Conservation (phyloP, 2,797 vertebrate species). For the Acestrorhynchus altus region DNA sequence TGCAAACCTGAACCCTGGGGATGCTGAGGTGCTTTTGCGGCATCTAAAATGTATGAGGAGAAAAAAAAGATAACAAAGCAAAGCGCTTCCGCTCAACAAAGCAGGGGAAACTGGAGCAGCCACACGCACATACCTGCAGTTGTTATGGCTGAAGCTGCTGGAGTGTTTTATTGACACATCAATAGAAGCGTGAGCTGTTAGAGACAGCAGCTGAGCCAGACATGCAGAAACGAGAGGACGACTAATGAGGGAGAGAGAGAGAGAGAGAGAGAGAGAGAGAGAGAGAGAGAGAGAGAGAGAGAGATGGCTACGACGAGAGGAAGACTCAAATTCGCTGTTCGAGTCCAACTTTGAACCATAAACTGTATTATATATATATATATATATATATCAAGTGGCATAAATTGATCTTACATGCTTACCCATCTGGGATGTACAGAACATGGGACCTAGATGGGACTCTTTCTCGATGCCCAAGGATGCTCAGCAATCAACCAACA, state of each 20-base stretch:
- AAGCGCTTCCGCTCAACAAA: background rate
- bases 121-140: slow-evolving; percentile 4
- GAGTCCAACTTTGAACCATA: too few relatives aligned
- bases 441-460: too few relatives aligned
- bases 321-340: background rate
- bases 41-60: slow-evolving; percentile 13
- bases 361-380: too few relatives aligned
- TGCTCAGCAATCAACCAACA: too few relatives aligned
- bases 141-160: slow-evolving; percentile 5
- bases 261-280: background rate
- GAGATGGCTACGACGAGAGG: background rate
- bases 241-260: background rate
- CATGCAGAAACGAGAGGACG: background rate
- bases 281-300: slow-evolving; percentile 3
- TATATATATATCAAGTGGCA: too few relatives aligned
- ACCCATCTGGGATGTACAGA: too few relatives aligned
- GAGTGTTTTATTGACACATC: slow-evolving; percentile 23
- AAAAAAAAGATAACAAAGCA: slow-evolving; percentile 1
- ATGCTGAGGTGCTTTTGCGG: background rate
- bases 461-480: too few relatives aligned
- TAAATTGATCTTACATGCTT: too few relatives aligned
- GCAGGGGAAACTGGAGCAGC: background rate
- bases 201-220: slow-evolving; percentile 3
- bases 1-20: slow-evolving; percentile 2
- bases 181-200: slow-evolving; percentile 7